A percentile compares a stretch with the other conserved stretches of the same genome.
These are phyloP conservation scores for Sitodiplosis mosellana DNA, from an alignment of 1,140 invertebrate species.

Conservation along the genomic window DNA sequence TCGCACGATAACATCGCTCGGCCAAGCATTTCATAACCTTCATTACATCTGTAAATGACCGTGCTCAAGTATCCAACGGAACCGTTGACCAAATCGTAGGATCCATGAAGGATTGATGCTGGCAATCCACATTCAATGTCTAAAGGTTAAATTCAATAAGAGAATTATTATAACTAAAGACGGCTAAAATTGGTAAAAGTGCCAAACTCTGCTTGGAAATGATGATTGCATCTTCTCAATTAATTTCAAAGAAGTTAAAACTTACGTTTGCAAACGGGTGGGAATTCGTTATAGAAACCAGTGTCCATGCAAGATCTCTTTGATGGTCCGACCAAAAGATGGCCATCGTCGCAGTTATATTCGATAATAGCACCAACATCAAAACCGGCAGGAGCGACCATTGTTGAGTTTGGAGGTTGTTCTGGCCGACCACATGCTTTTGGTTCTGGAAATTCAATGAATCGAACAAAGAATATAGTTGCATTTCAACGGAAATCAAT, in stretches of 20 bases:
- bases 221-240: neutral
- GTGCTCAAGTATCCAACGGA: slow-evolving; percentile 68
- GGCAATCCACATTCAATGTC: slow-evolving; percentile 79
- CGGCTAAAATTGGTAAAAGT: neutral
- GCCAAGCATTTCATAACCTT: slow-evolving; percentile 68
- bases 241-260: slow-evolving; percentile 8
- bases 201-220: neutral
- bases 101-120: slow-evolving; percentile 65
- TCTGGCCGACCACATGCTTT: slow-evolving; percentile 78
- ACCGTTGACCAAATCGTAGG: slow-evolving; percentile 62
- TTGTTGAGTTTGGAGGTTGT: slow-evolving; percentile 83
- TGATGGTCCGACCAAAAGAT: slow-evolving; percentile 67
- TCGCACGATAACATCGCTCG: slow-evolving; percentile 70
- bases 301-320: slow-evolving; percentile 70
- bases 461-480: too few species aligned
- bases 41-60: slow-evolving; percentile 66
- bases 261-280: slow-evolving; percentile 84
- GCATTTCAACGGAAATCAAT: neutral
- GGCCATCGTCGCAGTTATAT: slow-evolving; percentile 71
- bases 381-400: slow-evolving; percentile 45
- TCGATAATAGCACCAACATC: slow-evolving; percentile 74
- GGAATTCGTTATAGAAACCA: slow-evolving; percentile 86
- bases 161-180: neutral
- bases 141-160: slow-evolving; percentile 22
- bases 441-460: slow-evolving; percentile 40